phyloP scores from a whole-genome alignment of 2,888 invertebrate genomes.

The Athalia rosae region DNA sequence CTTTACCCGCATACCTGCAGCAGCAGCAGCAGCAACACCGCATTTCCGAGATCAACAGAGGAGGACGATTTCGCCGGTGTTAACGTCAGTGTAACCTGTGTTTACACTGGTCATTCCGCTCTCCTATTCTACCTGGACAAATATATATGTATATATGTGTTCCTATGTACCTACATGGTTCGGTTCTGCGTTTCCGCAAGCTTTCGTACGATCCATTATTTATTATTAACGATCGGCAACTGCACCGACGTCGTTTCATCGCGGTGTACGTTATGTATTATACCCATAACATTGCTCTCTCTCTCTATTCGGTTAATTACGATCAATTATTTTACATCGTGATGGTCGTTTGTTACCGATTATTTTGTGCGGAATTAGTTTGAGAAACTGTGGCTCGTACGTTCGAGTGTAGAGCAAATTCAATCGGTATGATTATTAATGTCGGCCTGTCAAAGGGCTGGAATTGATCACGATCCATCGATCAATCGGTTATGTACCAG shows the following conservation, averaged over 20 bases:
- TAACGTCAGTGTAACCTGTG: slow-evolving; percentile 34
- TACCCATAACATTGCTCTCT: not conserved
- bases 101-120: slow-evolving; percentile 28
- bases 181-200: not conserved
- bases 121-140: not conserved
- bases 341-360: no score
- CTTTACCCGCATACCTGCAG: no score
- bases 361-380: no score
- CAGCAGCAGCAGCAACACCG: no score
- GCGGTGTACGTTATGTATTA: not conserved
- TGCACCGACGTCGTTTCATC: not conserved
- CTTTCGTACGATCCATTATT: not conserved
- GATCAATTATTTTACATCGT: no score
- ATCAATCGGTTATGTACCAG: slow-evolving; percentile 17
- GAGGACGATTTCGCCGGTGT: slow-evolving; percentile 22
- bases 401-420: no score
- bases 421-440: not conserved
- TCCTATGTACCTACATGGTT: not conserved
- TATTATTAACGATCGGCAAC: not conserved
- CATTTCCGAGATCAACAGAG: no score
- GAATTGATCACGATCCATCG: not conserved
- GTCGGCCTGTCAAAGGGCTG: not conserved
- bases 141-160: no score
- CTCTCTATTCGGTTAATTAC: no score
- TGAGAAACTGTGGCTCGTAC: no score